These are phyloP conservation scores for Myopa testacea DNA, from an alignment of 2,888 invertebrate genomes.

Conservation along the genomic window DNA sequence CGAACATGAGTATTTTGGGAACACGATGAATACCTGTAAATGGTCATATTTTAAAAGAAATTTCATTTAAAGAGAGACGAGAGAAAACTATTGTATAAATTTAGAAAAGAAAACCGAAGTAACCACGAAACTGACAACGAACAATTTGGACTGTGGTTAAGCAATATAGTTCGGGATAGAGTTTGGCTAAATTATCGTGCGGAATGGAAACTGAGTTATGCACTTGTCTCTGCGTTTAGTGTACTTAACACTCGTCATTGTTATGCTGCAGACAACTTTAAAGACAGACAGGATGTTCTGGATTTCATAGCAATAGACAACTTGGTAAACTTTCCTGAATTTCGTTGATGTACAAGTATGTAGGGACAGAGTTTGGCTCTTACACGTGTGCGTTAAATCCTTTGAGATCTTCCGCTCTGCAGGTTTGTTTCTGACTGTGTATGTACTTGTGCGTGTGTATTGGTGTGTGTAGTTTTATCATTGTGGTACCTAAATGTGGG, in stretches of 20 bases:
- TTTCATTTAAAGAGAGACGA: too few species aligned
- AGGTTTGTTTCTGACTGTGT: too few species aligned
- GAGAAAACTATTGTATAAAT: background rate
- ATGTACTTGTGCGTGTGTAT: too few species aligned
- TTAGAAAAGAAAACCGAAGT: background rate
- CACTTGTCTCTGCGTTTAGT: background rate
- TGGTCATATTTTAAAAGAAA: too few species aligned
- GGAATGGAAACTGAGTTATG: background rate
- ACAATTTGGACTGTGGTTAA: background rate
- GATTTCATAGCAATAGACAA: conserved; percentile 27
- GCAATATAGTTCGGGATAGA: background rate
- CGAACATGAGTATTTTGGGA: too few species aligned
- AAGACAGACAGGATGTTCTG: conserved; percentile 16
- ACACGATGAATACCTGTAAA: too few species aligned
- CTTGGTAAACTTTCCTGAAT: conserved; percentile 9
- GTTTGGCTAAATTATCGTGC: conserved; percentile 10
- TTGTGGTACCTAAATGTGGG: background rate
- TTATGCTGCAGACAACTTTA: background rate
- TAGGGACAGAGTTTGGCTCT: too few species aligned
- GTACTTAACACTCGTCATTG: conserved; percentile 5
- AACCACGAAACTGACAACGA: conserved; percentile 3
- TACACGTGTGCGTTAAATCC: too few species aligned
- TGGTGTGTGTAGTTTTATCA: too few species aligned
- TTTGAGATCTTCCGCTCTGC: background rate
- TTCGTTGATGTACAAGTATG: too few species aligned